These are phyloP conservation scores for Junco hyemalis DNA, from an alignment of 2,113 vertebrate species.

Conservation along the genomic window DNA sequence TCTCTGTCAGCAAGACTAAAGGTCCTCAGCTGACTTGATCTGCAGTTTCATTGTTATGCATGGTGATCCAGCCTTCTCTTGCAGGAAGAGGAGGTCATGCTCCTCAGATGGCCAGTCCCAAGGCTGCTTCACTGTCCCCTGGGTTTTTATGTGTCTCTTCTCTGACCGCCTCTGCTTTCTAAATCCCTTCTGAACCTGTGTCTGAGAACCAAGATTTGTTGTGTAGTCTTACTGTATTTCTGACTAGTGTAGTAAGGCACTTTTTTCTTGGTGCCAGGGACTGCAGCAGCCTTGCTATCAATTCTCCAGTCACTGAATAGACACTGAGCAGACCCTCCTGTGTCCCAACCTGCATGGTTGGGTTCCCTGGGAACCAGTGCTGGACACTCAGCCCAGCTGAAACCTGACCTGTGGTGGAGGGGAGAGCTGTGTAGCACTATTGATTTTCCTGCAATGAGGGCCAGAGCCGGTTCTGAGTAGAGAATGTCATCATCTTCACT, in stretches of 20 bases:
- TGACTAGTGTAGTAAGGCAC: background rate
- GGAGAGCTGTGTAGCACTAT: background rate
- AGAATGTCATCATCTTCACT: background rate
- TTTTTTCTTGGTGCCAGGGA: background rate
- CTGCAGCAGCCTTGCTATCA: background rate
- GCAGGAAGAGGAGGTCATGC: background rate
- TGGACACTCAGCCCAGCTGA: background rate
- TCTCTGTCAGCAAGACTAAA: background rate
- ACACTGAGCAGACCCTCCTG: background rate
- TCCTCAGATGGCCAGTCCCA: background rate
- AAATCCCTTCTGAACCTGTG: background rate
- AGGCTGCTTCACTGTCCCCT: background rate
- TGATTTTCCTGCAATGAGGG: background rate
- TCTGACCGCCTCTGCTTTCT: background rate
- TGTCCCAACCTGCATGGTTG: accelerated
- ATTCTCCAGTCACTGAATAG: accelerated
- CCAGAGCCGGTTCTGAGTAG: background rate
- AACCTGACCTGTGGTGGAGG: background rate
- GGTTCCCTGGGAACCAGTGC: background rate
- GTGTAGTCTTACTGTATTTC: background rate
- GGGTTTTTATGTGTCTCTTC: background rate
- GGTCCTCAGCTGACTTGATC: background rate
- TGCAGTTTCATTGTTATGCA: background rate
- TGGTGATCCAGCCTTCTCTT: background rate
- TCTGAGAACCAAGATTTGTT: background rate